phyloP scores from a whole-genome alignment of 2,113 vertebrate genomes.

The Oenanthe oenanthe region DNA sequence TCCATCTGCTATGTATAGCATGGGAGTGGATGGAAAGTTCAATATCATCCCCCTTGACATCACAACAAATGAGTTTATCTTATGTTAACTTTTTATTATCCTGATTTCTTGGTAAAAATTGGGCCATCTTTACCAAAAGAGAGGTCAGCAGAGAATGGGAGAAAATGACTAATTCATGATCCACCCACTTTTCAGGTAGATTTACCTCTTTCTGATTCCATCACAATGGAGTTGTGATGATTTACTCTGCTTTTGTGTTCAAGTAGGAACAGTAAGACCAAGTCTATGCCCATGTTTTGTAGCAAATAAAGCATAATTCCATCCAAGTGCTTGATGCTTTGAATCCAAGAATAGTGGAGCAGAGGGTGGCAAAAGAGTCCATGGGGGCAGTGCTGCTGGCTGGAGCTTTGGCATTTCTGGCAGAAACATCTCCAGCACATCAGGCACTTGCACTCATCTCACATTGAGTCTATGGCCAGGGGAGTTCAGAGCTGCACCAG shows the following conservation, averaged over 20 bases:
- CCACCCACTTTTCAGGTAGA: neutral
- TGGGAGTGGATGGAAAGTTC: neutral
- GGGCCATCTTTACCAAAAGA: neutral
- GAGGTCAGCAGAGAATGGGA: neutral
- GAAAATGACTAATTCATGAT: neutral
- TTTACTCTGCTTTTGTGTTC: neutral
- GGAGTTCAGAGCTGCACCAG: neutral
- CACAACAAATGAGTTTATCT: neutral
- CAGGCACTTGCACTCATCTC: neutral
- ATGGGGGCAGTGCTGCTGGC: neutral
- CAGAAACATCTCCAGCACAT: neutral
- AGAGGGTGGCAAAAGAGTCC: neutral
- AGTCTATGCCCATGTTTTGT: neutral
- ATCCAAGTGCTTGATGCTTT: neutral
- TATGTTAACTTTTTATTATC: neutral
- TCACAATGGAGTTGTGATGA: neutral
- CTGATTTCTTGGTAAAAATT: neutral
- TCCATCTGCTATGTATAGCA: neutral
- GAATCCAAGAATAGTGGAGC: neutral
- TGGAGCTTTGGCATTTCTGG: conserved; percentile 2
- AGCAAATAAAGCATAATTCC: neutral
- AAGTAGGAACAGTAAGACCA: neutral
- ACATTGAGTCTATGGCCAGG: neutral
- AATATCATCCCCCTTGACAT: neutral
- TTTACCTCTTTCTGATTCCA: neutral